A percentile compares a stretch with the other conserved stretches of the same genome.
phyloP scores from a whole-genome alignment of 2,888 invertebrate genomes.

The Plebejus anna region DNA sequence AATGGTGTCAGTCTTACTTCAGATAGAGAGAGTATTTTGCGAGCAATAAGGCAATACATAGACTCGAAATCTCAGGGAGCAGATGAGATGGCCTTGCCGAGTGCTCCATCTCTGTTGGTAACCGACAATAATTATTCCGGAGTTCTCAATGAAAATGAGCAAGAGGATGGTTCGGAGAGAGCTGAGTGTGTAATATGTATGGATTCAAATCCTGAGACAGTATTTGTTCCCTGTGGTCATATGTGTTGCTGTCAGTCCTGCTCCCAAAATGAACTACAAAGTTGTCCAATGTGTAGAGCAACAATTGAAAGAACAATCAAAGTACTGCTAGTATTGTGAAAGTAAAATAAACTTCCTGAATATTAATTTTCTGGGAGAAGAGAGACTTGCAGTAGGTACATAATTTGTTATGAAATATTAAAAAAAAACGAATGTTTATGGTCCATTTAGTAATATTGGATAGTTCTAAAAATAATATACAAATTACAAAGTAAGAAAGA shows the following conservation, averaged over 20 bases:
- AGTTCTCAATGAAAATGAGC: conserved; percentile 53
- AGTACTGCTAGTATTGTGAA: conserved; percentile 71
- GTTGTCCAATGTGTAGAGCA: conserved; percentile 90
- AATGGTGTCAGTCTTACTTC: conserved; percentile 77
- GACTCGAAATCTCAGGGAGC: conserved; percentile 55
- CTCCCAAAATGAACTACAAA: conserved; percentile 77
- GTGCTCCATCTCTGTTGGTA: conserved; percentile 48
- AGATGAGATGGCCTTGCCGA: conserved; percentile 42
- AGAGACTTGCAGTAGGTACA: not conserved
- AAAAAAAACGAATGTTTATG: not conserved
- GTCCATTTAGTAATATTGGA: conserved; percentile 1
- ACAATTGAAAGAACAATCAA: conserved; percentile 84
- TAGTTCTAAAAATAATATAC: not conserved
- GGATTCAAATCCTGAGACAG: conserved; percentile 84
- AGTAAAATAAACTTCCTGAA: not conserved
- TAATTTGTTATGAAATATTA: not conserved
- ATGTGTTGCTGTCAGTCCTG: conserved; percentile 89
- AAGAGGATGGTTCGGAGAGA: conserved; percentile 52
- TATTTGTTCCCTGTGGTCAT: conserved; percentile 93
- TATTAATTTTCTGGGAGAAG: not conserved
- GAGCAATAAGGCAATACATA: conserved; percentile 82
- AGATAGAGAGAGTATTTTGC: conserved; percentile 82
- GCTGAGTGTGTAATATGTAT: conserved; percentile 92
- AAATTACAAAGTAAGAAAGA: not conserved
- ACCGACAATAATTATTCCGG: conserved; percentile 55